Conservation (phyloP, 2,888 invertebrate species). For the Cataglyphis livida region DNA sequence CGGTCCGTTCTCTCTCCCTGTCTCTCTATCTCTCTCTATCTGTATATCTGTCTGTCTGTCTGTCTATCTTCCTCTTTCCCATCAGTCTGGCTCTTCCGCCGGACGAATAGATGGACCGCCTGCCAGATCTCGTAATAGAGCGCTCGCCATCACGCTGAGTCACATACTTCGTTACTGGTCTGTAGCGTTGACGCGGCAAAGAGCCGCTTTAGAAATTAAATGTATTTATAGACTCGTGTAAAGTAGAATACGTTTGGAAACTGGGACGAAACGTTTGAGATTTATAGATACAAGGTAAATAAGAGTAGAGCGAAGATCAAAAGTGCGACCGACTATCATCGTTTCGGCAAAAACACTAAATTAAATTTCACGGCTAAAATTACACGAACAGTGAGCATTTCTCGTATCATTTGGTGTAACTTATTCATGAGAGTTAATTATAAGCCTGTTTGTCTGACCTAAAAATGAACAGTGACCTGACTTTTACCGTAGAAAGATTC, state of each 20-base stretch:
- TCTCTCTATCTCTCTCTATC: background rate
- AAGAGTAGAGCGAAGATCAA: background rate
- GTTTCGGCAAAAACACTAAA: background rate
- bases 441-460: slow-evolving; percentile 6
- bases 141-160: slow-evolving; percentile 33
- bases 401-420: background rate
- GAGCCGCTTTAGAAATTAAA: slow-evolving; percentile 2
- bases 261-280: background rate
- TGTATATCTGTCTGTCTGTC: background rate
- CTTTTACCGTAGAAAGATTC: background rate
- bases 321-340: background rate
- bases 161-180: slow-evolving; percentile 32
- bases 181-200: background rate
- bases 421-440: slow-evolving; percentile 23
- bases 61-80: slow-evolving; percentile 2
- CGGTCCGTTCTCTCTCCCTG: slow-evolving; percentile 14
- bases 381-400: slow-evolving; percentile 2
- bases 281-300: slow-evolving; percentile 12
- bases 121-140: slow-evolving; percentile 36
- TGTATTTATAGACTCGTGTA: slow-evolving; percentile 23
- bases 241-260: slow-evolving; percentile 1
- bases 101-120: slow-evolving; percentile 34
- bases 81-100: slow-evolving; percentile 48
- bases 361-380: background rate
- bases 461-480: background rate